Percentiles rank a stretch among this genome's conserved stretches.
These are phyloP conservation scores for Haliclona indistincta DNA, from an alignment of 37 sponge, comb jelly and placozoan genomes.

Conservation along the genomic window DNA sequence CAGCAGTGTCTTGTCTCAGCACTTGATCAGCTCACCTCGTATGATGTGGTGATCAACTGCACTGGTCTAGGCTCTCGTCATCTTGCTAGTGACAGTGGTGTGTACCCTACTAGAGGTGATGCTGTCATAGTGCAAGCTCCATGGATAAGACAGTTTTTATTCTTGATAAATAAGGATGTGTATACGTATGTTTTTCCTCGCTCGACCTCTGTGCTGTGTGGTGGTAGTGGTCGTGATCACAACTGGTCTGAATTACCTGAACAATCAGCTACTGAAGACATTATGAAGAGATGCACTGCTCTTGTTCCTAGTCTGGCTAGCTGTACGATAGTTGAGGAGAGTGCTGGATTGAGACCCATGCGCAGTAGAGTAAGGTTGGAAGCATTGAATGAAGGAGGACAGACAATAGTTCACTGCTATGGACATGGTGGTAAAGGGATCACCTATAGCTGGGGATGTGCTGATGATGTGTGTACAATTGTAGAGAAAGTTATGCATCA, in stretches of 20 bases:
- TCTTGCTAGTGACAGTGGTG: constrained; percentile 33
- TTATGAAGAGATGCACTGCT: constrained; percentile 16
- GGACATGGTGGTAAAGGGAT: constrained; percentile 82
- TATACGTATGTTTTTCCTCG: constrained; percentile 50
- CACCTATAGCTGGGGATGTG: constrained; percentile 76
- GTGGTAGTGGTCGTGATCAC: constrained; percentile 47
- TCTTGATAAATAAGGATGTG: neutral
- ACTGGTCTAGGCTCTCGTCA: constrained; percentile 68
- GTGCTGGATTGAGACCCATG: constrained; percentile 66
- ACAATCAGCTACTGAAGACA: constrained; percentile 2
- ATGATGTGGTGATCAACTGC: constrained; percentile 79
- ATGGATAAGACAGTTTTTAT: constrained; percentile 65
- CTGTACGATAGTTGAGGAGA: constrained; percentile 46
- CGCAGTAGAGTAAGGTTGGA: constrained; percentile 65
- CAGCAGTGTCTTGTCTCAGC: constrained; percentile 24
- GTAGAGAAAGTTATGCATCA: neutral
- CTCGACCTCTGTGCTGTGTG: constrained; percentile 29
- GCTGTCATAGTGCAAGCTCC: constrained; percentile 65
- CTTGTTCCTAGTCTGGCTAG: constrained; percentile 48
- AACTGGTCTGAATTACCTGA: constrained; percentile 25
- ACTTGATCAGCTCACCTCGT: constrained; percentile 31
- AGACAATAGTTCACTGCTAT: constrained; percentile 77
- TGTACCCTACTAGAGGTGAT: constrained; percentile 70
- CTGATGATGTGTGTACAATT: constrained; percentile 40
- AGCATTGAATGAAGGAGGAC: neutral